Base-by-base conservation (phyloP, 2,113 vertebrate species). In the Thalassarche chlororhynchos region DNA sequence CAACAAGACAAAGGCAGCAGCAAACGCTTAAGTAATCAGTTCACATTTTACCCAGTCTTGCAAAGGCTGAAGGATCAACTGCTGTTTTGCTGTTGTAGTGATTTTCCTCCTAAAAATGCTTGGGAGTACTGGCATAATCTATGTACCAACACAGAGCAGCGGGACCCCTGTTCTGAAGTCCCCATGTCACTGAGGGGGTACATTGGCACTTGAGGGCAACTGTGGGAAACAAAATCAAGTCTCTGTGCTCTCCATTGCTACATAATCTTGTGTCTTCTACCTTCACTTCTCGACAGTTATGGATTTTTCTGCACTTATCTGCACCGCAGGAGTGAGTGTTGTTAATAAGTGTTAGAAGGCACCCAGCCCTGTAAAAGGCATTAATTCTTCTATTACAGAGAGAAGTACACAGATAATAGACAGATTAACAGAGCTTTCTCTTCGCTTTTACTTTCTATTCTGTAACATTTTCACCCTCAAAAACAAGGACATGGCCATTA, bases 1-100 rank as follows among this genome's bases (percentile, higher is more conserved):
- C 64, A 81, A 54, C 10, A n/a, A 91, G 84, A 91, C 81, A 72
- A 93, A 84, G 83, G 36, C 80, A 92, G 49, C 40, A 84, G 44
- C 0, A 3, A 91, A 60, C 1, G 2, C 44, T 93, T 55, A 82
- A 86, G 17, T 55, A 61, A 82, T 85, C 44, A 0, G 6, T 42
- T 89, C 52, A 60, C 28, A 31, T 92, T 90, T 92, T 78, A 92
- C 24, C 60, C 68, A 20, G 15, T 15, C 55, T 57, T 78, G 78
- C 55, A 84, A 75, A 74, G 61, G 54, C 62, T 90, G 60, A 86
- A 83, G 25, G 61, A 86, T 84, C 47, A 77, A 19, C 40, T 52
- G 42, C 68, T 46, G 13, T 42, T 92, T 80, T 62, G 24, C 80
- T 68, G 14, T 42, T 51, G 16, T 17, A 38, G 60, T 75, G 61